Base-by-base conservation (phyloP, 2,113 vertebrate species). In the Cariama cristata region DNA sequence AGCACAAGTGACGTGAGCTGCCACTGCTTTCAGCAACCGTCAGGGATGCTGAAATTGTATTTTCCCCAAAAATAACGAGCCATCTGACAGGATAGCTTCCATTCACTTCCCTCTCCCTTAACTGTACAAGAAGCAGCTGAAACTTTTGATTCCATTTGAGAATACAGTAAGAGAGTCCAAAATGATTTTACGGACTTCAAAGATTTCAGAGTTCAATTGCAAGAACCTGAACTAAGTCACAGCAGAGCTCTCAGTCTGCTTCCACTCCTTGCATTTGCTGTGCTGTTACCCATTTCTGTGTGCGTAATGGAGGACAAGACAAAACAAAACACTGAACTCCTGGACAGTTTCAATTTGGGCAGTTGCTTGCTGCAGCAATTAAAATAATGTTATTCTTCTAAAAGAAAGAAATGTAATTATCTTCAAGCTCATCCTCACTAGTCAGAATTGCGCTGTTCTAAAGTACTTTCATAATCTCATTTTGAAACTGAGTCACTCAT, bases 241-340 rank as follows among this genome's bases (percentile, higher is more conserved):
- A 55, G 30, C 45, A 89, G 67, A 68, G n/a, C n/a, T 62, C 73
- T 50, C 11, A n/a, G 8, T 16, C 35, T n/a, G 55, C 55, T 50
- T 62, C 56, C 40, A 12, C 27, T 56, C 67, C 38, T 53, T 72
- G 55, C 32, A 7, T 30, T 55, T 53, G 20, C 62, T 63, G 16
- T 56, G 23, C 74, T n/a, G 23, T 68, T 44, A 49, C 24, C 27
- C 15, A 8, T 52, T 74, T 62, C 47, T 69, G 22, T 13, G 4
- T 28, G 33, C 1, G 0, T 40, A 74, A 58, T 0, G 1, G 74
- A 49, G 27, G 47, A 14, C 30, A 49, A 73, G 23, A 38, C 35
- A 62, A 73, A 66, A 33, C 14, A 42, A 67, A 45, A 44, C 67
- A 28, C 9, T 60, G 30, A 73, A 62, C 59, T 60, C 67, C 10